phyloP scores from a whole-genome alignment of 2,797 vertebrate species.

The Bovichtus diacanthus region DNA sequence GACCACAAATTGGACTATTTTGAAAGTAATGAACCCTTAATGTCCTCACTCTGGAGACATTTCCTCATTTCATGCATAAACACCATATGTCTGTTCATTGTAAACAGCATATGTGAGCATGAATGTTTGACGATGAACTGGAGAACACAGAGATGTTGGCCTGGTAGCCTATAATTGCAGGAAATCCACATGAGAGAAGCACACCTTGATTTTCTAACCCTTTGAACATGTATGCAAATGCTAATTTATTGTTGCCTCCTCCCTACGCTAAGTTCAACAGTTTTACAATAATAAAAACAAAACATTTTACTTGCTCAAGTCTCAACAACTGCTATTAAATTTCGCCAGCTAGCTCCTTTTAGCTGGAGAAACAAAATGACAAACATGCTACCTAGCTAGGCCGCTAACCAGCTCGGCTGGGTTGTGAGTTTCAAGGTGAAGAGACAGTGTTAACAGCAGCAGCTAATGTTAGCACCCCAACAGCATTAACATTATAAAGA shows the following conservation, averaged over 20 bases:
- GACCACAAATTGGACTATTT: conserved; percentile 37
- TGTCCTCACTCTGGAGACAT: conserved; percentile 29
- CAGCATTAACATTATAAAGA: not conserved
- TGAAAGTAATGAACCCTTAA: conserved; percentile 36
- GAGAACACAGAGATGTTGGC: not conserved
- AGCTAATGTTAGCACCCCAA: not conserved
- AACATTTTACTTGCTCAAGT: conserved; percentile 7
- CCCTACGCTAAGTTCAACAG: not conserved
- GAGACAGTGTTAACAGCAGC: not conserved
- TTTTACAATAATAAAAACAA: not conserved
- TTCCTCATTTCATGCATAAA: conserved; percentile 41
- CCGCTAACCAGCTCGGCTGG: not conserved
- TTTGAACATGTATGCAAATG: not conserved
- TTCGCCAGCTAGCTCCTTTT: not conserved
- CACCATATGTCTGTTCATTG: conserved; percentile 28
- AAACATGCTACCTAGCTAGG: not conserved
- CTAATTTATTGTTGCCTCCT: not conserved
- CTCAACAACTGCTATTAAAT: not conserved
- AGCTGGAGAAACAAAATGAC: not conserved
- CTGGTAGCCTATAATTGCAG: not conserved
- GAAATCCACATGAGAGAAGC: conserved; percentile 1
- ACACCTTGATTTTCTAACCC: conserved; percentile 17
- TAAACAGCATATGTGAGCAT: conserved; percentile 46
- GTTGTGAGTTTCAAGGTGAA: not conserved
- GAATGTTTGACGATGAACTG: conserved; percentile 26